A percentile compares a stretch with the other conserved stretches of the same genome.
Conservation (phyloP, 1,140 invertebrate species). For the Cataglyphis hispanica region DNA sequence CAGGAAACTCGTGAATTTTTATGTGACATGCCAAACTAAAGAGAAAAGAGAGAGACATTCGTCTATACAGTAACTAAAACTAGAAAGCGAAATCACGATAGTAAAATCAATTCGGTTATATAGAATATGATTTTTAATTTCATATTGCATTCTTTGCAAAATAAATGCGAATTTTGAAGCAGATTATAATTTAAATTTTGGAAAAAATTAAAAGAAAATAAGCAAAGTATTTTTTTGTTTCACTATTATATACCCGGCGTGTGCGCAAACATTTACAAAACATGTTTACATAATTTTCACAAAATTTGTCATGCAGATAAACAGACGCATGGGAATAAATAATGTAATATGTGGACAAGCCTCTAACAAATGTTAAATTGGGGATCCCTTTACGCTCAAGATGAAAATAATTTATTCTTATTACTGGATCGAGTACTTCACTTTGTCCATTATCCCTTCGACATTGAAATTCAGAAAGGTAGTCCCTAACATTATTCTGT, state of each 20-base stretch:
- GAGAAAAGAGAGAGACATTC: background rate
- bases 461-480: conserved; percentile 51
- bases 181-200: background rate
- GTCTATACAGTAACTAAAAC: background rate
- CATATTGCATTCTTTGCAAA: background rate
- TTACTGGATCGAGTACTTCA: background rate
- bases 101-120: conserved; percentile 20
- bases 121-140: background rate
- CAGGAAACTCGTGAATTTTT: conserved; percentile 41
- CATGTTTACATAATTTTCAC: background rate
- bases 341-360: background rate
- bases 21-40: background rate
- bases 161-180: background rate
- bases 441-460: conserved; percentile 26
- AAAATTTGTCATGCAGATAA: conserved; percentile 10
- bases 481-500: conserved; percentile 16
- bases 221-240: background rate
- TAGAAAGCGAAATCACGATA: background rate
- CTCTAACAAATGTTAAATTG: conserved; percentile 36
- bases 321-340: background rate
- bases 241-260: background rate
- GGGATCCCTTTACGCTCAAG: conserved; percentile 1
- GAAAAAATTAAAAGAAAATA: background rate
- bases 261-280: background rate
- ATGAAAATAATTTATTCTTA: conserved; percentile 43